A percentile compares a stretch with the other conserved stretches of the same genome.
Evolutionary conservation across 2,797 vertebrate genomes (phyloP).

Genomic region (Morelia viridis): DNA sequence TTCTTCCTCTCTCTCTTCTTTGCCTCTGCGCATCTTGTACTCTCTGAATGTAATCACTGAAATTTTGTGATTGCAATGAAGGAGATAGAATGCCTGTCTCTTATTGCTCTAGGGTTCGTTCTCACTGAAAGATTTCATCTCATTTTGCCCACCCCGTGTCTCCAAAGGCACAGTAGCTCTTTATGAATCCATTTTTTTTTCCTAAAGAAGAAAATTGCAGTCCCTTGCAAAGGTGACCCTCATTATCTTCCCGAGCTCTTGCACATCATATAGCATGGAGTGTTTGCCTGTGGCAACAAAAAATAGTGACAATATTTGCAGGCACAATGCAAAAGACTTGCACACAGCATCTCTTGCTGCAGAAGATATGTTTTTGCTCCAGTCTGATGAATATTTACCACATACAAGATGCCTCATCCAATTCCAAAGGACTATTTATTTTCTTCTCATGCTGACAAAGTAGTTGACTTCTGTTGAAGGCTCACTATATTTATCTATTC

Average conservation of each 20-base stretch:
- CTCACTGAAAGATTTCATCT: background rate
- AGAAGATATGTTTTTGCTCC: background rate
- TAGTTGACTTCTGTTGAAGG: background rate
- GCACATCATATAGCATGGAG: background rate
- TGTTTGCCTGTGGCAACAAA: background rate
- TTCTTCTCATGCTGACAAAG: background rate
- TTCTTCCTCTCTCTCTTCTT: conserved; percentile 25
- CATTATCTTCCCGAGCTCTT: background rate
- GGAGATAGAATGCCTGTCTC: background rate
- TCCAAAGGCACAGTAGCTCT: background rate
- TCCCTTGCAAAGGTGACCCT: background rate
- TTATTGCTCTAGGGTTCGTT: background rate
- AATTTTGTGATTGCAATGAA: background rate
- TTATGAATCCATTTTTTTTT: conserved; percentile 1
- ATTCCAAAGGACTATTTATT: fast-evolving
- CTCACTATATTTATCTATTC: background rate
- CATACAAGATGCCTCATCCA: background rate
- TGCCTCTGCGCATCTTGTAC: conserved; percentile 21
- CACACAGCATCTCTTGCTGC: background rate
- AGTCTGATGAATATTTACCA: background rate
- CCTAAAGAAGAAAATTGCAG: conserved; percentile 21
- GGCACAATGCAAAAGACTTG: background rate
- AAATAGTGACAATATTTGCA: background rate
- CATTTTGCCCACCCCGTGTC: background rate
- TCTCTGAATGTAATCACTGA: conserved; percentile 25